Conservation (phyloP, 2,888 invertebrate genomes). For the Ormia ochracea region DNA sequence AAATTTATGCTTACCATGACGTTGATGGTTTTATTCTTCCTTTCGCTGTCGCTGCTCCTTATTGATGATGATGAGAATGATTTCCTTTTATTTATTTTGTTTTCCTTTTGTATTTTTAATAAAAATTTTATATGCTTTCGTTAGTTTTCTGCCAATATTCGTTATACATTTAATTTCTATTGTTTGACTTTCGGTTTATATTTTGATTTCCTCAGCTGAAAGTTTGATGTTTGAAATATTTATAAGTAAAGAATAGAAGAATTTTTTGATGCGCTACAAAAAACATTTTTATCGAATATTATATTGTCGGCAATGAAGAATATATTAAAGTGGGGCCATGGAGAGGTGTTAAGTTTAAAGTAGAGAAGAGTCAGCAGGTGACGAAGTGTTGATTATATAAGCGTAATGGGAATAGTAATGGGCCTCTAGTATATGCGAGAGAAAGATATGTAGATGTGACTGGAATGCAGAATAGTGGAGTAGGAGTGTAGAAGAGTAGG, state of each 20-base stretch:
- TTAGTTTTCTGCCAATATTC: slow-evolving; percentile 55
- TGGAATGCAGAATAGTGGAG: too few species aligned
- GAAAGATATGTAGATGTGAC: too few species aligned
- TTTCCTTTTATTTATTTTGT: too few species aligned
- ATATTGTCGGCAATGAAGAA: not conserved
- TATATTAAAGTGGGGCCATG: too few species aligned
- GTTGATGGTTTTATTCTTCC: slow-evolving; percentile 12
- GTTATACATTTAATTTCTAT: slow-evolving; percentile 57
- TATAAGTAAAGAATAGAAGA: not conserved
- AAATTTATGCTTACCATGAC: not conserved
- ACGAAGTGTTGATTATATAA: too few species aligned
- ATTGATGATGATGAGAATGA: slow-evolving; percentile 35
- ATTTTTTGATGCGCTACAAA: not conserved
- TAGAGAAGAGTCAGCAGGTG: not conserved
- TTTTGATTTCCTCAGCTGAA: slow-evolving; percentile 30
- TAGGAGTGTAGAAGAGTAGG: too few species aligned
- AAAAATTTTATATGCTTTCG: not conserved
- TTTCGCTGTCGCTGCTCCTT: not conserved
- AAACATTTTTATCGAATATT: not conserved
- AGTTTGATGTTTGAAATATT: not conserved
- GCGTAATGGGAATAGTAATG: too few species aligned
- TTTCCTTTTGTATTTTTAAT: too few species aligned
- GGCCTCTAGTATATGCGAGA: too few species aligned
- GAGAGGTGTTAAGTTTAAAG: not conserved
- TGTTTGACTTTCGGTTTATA: slow-evolving; percentile 57